Evolutionary conservation across 2,888 invertebrate genomes (phyloP).

Genomic region (Pantelozetes paolii): DNA sequence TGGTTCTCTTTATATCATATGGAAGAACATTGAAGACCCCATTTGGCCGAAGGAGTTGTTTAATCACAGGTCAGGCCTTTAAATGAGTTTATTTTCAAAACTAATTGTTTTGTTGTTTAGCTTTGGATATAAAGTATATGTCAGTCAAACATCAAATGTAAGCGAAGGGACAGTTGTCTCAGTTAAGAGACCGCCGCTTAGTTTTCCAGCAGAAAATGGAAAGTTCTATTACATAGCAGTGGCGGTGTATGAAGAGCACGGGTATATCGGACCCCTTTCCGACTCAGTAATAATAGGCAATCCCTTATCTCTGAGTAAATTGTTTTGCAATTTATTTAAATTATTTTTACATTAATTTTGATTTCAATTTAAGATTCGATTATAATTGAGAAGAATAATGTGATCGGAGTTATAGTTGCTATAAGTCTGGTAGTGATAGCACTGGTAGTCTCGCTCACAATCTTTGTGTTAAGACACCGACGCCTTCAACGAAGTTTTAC

Average conservation of each 20-base stretch:
- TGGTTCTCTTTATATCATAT: slow-evolving; percentile 64
- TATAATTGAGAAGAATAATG: slow-evolving; percentile 49
- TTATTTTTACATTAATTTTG: slow-evolving; percentile 34
- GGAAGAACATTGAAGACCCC: slow-evolving; percentile 57
- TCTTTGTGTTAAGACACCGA: slow-evolving; percentile 65
- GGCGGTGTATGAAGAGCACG: slow-evolving; percentile 49
- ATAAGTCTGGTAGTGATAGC: slow-evolving; percentile 58
- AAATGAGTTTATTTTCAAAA: neutral
- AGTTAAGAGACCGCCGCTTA: slow-evolving; percentile 43
- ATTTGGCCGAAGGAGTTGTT: slow-evolving; percentile 46
- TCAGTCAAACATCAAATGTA: slow-evolving; percentile 54
- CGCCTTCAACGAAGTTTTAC: slow-evolving; percentile 72
- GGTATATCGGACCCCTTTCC: slow-evolving; percentile 50
- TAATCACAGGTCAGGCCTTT: slow-evolving; percentile 44
- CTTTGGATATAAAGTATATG: slow-evolving; percentile 63
- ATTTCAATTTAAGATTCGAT: slow-evolving; percentile 32
- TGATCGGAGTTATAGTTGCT: slow-evolving; percentile 59
- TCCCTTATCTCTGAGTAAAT: slow-evolving; percentile 19
- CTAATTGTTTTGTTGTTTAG: slow-evolving; percentile 48
- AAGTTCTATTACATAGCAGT: slow-evolving; percentile 50
- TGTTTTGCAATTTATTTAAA: neutral
- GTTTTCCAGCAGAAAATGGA: slow-evolving; percentile 44
- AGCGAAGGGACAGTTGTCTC: slow-evolving; percentile 43
- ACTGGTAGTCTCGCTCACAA: slow-evolving; percentile 61
- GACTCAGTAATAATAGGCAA: slow-evolving; percentile 46